Percentiles rank a stretch among this genome's conserved stretches.
Conservation (phyloP, 2,797 vertebrate genomes). For the Enteromius fasciolatus region DNA sequence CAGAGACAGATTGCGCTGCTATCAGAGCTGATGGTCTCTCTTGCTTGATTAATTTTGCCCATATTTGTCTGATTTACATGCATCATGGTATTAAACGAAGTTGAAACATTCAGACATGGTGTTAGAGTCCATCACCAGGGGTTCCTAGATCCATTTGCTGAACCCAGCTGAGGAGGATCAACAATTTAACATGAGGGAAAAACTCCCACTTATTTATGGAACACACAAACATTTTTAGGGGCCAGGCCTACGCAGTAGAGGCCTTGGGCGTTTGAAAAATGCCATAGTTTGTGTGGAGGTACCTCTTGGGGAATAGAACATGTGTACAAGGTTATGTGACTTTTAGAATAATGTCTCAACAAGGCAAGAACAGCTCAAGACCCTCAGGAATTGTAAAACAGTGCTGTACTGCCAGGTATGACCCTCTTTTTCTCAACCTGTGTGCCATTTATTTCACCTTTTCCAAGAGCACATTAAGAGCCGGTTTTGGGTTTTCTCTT, state of each 20-base stretch:
- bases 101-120: constrained; percentile 23
- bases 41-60: constrained; percentile 46
- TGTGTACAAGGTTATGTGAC: constrained; percentile 49
- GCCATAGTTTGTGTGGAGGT: constrained; percentile 15
- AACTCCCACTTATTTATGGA: background rate
- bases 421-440: constrained; percentile 15
- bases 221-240: constrained; percentile 15
- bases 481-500: background rate
- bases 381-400: constrained; percentile 35
- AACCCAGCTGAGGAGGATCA: background rate
- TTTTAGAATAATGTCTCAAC: constrained; percentile 55
- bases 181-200: background rate
- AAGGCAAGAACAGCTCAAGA: constrained; percentile 31
- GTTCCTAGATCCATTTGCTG: background rate
- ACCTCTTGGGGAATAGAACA: constrained; percentile 32
- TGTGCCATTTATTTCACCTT: constrained; percentile 12
- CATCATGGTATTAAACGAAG: constrained; percentile 21
- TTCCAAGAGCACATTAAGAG: constrained; percentile 24
- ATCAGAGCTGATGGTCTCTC: constrained; percentile 25
- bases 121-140: background rate
- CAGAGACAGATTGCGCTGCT: constrained; percentile 26
- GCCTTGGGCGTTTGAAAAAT: constrained; percentile 49
- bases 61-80: constrained; percentile 44
- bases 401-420: background rate
- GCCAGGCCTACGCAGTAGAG: constrained; percentile 1